These are phyloP conservation scores for Drosophila ogumai DNA, from an alignment of 1,140 invertebrate species.

Conservation along the genomic window DNA sequence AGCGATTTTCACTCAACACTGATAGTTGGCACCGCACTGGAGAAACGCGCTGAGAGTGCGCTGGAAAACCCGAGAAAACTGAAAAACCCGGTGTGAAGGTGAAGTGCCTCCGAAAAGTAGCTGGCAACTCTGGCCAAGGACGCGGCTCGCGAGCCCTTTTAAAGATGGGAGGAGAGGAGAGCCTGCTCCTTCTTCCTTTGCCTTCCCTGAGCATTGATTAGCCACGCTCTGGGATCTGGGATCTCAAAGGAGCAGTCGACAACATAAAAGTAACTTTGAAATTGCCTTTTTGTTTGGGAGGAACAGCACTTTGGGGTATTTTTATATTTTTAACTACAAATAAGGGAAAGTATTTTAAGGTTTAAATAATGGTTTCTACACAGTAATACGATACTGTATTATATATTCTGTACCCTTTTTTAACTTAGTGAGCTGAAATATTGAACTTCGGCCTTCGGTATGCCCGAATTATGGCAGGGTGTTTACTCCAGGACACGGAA, in stretches of 20 bases:
- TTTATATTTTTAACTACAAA: neutral
- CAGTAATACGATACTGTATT: neutral
- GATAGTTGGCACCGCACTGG: conserved; percentile 58
- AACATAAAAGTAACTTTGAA: conserved; percentile 22
- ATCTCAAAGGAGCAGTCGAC: conserved; percentile 7
- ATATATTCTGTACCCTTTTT: no score
- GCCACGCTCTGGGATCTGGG: conserved; percentile 37
- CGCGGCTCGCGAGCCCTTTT: conserved; percentile 11
- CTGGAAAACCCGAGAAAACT: conserved; percentile 21
- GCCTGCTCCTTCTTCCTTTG: conserved; percentile 4
- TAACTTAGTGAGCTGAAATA: no score
- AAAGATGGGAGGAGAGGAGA: conserved; percentile 5
- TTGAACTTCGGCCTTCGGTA: neutral
- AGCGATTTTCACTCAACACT: conserved; percentile 79
- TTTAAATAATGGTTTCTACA: neutral
- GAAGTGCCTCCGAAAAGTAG: conserved; percentile 52
- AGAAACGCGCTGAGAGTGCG: conserved; percentile 28
- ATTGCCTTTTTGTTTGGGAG: neutral
- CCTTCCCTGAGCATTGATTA: conserved; percentile 58
- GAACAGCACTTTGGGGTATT: conserved; percentile 6
- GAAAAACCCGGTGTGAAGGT: conserved; percentile 29
- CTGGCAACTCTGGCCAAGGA: conserved; percentile 45
- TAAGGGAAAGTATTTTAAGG: no score
- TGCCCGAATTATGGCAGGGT: conserved; percentile 14
- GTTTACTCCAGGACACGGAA: conserved; percentile 27